phyloP scores from a whole-genome alignment of 1,140 invertebrate genomes.

The Trachelipus rathkii region DNA sequence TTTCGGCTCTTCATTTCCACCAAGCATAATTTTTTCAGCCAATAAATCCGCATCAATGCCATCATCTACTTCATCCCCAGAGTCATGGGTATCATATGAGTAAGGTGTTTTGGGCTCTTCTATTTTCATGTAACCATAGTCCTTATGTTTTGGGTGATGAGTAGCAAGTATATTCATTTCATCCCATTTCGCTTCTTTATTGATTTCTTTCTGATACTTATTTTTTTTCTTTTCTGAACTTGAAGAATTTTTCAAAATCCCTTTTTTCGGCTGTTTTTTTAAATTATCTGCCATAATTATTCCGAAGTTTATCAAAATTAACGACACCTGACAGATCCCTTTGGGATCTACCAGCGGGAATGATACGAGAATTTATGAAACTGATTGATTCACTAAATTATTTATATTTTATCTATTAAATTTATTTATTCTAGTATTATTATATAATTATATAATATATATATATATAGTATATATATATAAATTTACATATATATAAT shows the following conservation, averaged over 20 bases:
- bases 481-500: too few species aligned
- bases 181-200: constrained; percentile 78
- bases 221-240: constrained; percentile 78
- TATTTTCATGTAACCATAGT: constrained; percentile 99
- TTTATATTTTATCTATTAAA: too few species aligned
- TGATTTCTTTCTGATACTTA: too few species aligned
- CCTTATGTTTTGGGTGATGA: constrained; percentile 94
- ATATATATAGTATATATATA: too few species aligned
- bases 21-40: constrained; percentile 57
- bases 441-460: too few species aligned
- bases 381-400: too few species aligned
- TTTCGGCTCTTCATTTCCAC: constrained; percentile 60
- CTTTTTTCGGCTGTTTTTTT: constrained; percentile 74
- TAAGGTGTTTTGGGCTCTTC: constrained; percentile 97
- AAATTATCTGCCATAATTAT: constrained; percentile 55
- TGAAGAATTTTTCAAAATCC: constrained; percentile 84
- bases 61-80: constrained; percentile 62
- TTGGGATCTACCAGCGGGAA: too few species aligned
- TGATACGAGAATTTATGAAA: too few species aligned
- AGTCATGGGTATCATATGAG: constrained; percentile 63
- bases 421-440: too few species aligned
- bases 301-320: too few species aligned
- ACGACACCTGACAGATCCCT: too few species aligned
- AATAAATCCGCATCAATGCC: constrained; percentile 71
- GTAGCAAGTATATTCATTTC: constrained; percentile 99